Conservation (phyloP, 2,888 invertebrate species). For the Leptogaster cylindrica region DNA sequence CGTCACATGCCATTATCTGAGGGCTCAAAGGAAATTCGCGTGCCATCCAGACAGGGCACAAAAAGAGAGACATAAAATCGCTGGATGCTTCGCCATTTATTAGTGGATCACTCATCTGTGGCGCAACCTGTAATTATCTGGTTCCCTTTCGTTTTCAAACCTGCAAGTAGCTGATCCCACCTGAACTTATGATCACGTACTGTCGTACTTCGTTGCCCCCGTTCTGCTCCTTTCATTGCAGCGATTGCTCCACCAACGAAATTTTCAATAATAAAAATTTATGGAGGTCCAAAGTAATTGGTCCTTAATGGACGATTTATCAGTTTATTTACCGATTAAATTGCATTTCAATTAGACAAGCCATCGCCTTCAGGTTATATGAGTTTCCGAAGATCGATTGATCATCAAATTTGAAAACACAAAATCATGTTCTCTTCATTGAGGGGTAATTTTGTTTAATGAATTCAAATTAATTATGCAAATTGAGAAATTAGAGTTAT, state of each 20-base stretch:
- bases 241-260: slow-evolving; percentile 4
- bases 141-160: slow-evolving; percentile 1
- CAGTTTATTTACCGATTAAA: slow-evolving; percentile 31
- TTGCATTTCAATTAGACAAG: slow-evolving; percentile 33
- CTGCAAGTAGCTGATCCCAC: not conserved
- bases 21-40: slow-evolving; percentile 13
- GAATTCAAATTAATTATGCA: no score
- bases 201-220: not conserved
- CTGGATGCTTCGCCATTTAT: not conserved
- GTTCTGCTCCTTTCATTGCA: not conserved
- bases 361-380: slow-evolving; percentile 28
- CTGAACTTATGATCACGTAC: not conserved
- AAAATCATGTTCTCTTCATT: slow-evolving; percentile 2
- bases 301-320: slow-evolving; percentile 35
- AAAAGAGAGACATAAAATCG: slow-evolving; percentile 9
- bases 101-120: slow-evolving; percentile 5
- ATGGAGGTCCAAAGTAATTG: slow-evolving; percentile 37
- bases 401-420: slow-evolving; percentile 16
- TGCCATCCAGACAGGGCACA: slow-evolving; percentile 1
- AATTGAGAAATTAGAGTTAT: no score
- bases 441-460: not conserved
- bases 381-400: slow-evolving; percentile 24
- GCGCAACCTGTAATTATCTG: slow-evolving; percentile 26
- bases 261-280: slow-evolving; percentile 40
- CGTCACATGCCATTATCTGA: slow-evolving; percentile 11